Base-by-base conservation (phyloP, 1,140 invertebrate species). In the Zaprionus ornatus region DNA sequence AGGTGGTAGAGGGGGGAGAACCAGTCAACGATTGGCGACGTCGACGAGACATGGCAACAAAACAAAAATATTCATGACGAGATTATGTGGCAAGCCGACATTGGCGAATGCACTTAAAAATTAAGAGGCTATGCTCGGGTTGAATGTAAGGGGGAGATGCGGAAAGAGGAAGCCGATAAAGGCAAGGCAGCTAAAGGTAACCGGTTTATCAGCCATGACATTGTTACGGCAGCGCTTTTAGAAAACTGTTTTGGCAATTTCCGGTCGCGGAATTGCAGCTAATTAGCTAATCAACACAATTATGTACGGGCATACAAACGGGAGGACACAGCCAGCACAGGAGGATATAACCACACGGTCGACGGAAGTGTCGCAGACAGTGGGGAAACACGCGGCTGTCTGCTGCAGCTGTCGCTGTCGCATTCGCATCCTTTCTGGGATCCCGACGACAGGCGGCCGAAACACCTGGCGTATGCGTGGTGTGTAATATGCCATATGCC, bases 201-300 rank as follows among this genome's bases (percentile, higher is more conserved):
- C 65, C 55, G 54, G 62, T 57, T 76, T 78, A 77, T 84, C 71
- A 37, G 73, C 27, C 74, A 69, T 66, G 69, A 62, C 54, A 73
- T 52, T 45, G 61, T 52, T 45, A 29, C 9, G 55, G 25, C 37
- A 50, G 35, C 57, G 25, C 56, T 35, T 45, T 40, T 45, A 6
- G 37, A 21, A 15, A 25, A 40, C 57, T 32, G 15, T 40, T n/a
- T 29, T 80, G 81, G 78, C 69, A 88, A 88, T 88, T 88, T 88
- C 85, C 85, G 85, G 85, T 64, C 78, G 85, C 78, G 74, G 66
- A 85, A 88, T 88, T 90, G 88, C 78, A 79, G 88, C 85, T 88
- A 88, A 88, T 88, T 88, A 90, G 75, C 79, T 88, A 88, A 88
- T 88, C 84, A 90, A 90, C 85, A 79, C 84, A 88, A 90, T 90